Conservation (phyloP, 2,113 vertebrate species). For the Choloepus hoffmanni region DNA sequence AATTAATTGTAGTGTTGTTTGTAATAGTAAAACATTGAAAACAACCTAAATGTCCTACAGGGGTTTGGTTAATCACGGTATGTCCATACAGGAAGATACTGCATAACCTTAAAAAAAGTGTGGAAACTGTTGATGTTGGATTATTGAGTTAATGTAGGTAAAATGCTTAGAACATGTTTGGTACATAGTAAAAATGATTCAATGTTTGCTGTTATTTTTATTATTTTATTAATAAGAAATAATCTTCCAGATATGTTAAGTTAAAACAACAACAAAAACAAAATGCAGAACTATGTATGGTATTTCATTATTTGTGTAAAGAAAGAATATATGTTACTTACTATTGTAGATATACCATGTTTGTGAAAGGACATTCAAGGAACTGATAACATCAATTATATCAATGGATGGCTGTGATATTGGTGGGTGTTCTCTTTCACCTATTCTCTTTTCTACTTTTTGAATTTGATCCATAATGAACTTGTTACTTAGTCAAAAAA, state of each 20-base stretch:
- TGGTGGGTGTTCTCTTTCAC: background rate
- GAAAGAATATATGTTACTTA: background rate
- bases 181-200: background rate
- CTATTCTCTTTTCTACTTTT: background rate
- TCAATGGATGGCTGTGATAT: background rate
- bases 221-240: background rate
- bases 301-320: background rate
- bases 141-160: background rate
- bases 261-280: background rate
- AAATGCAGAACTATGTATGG: background rate
- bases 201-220: background rate
- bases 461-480: slow-evolving; percentile 32
- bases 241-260: background rate
- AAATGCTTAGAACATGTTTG: background rate
- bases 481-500: background rate
- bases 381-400: background rate
- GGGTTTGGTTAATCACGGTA: background rate
- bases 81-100: background rate
- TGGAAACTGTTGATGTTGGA: background rate
- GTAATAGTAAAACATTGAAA: background rate
- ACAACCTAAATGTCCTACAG: background rate
- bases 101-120: background rate
- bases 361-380: background rate
- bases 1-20: background rate
- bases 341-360: background rate